Evolutionary conservation across 1,140 invertebrate genomes (phyloP).

Genomic region (Megalopta genalis): DNA sequence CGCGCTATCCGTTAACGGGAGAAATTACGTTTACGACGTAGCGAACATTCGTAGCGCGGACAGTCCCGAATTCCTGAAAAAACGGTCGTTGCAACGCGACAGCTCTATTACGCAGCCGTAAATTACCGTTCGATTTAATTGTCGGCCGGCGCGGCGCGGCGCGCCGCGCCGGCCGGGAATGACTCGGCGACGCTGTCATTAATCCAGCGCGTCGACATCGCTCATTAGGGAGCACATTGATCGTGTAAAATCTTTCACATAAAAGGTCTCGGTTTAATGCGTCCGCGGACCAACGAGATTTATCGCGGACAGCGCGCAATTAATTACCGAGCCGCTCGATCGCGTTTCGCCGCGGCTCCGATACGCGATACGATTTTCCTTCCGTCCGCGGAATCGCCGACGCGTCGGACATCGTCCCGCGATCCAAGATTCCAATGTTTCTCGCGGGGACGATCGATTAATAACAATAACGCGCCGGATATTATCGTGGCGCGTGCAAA

Average conservation of each 20-base stretch:
- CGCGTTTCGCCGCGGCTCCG: conserved; percentile 32
- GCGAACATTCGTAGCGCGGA: not conserved
- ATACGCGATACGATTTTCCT: not conserved
- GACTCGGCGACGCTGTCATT: conserved; percentile 45
- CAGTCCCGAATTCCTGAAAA: not conserved
- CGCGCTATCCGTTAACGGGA: not conserved
- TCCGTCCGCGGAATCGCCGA: conserved; percentile 28
- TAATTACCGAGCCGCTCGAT: conserved; percentile 55
- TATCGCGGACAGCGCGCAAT: conserved; percentile 45
- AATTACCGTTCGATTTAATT: conserved; percentile 46
- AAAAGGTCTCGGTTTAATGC: conserved; percentile 55
- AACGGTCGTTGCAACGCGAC: no score
- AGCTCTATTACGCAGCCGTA: not conserved
- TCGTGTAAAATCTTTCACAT: conserved; percentile 47
- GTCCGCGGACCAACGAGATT: conserved; percentile 41
- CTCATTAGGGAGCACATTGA: conserved; percentile 53
- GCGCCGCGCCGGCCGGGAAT: conserved; percentile 2
- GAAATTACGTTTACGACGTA: no score
- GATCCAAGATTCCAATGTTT: not conserved
- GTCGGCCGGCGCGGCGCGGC: conserved; percentile 6
- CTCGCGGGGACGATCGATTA: conserved; percentile 3
- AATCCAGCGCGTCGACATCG: conserved; percentile 50
- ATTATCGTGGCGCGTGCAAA: not conserved
- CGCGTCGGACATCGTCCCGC: not conserved
- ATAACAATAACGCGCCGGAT: conserved; percentile 4